Base-by-base conservation (phyloP, 2,888 invertebrate species). In the Zaprionus obscuricornis region DNA sequence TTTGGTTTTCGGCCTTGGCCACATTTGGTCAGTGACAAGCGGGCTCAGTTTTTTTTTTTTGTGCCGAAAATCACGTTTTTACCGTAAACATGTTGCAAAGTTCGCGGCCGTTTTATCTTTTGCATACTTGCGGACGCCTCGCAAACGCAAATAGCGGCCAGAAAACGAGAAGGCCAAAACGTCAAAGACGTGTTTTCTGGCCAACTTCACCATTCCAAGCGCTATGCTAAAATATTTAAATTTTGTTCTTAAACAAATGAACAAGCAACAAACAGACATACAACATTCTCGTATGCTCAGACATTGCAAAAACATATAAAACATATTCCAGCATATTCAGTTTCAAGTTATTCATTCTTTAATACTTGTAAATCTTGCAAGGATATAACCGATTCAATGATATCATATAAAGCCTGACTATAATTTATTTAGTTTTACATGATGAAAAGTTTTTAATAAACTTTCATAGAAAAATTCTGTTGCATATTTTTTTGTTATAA, bases 61-160 rank as follows among this genome's bases (percentile, higher is more conserved):
- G 74, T 57, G 49, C 72, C 51, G 69, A 82, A 82, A 82, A 82
- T 82, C 82, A 82, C 82, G 82, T 82, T 82, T 82, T 85, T 83
- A 78, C 83, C 85, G 87, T 82, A 82, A 82, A 82, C 86, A 82
- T 85, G 84, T 68, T 85, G 75, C 69, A 81, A 85, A 82, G 74
- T 82, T 82, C 81, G 86, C 85, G 78, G 67, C 68, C 60, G 54
- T 64, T 85, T 79, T 79, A 79, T 79, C 78, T 79, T 79, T 64
- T 46, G 58, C 70, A 59, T 74, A 70, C 74, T 74, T 74, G 51
- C 54, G 52, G 47, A 7, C 57, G 39, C 26, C 16, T 13, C 27
- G 29, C 55, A 45, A 39, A 40, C 39, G 42, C 27, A 36, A 42
- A 50, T 16, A n/a, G 34, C 57, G 63, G 56, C 49, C 57, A 57